Percentiles rank a stretch among this genome's conserved stretches.
Conservation (phyloP, 2,888 invertebrate species). For the Apeira syringaria region DNA sequence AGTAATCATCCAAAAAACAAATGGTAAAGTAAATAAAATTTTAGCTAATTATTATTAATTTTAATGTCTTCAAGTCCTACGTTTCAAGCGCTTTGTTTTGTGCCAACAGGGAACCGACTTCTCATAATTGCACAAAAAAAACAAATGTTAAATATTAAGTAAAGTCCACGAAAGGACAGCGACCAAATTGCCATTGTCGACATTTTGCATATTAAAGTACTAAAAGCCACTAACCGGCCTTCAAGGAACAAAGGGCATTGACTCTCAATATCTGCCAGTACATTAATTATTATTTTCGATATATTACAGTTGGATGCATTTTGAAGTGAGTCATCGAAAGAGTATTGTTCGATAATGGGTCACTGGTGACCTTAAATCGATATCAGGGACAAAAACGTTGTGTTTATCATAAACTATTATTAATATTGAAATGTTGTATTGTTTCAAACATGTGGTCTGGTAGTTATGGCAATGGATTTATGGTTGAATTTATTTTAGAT, state of each 20-base stretch:
- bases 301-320: slow-evolving; percentile 39
- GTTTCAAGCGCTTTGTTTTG: too few relatives aligned
- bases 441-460: slow-evolving; percentile 3
- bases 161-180: background rate
- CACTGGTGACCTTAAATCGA: slow-evolving; percentile 47
- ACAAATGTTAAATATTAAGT: too few relatives aligned
- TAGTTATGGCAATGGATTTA: too few relatives aligned
- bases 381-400: slow-evolving; percentile 34
- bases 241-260: background rate
- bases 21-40: too few relatives aligned
- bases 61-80: too few relatives aligned
- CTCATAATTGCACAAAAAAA: background rate
- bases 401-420: slow-evolving; percentile 19
- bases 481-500: too few relatives aligned
- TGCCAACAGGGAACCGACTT: too few relatives aligned
- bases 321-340: slow-evolving; percentile 50
- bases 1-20: too few relatives aligned
- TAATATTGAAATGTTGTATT: slow-evolving; percentile 28
- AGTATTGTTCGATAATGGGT: slow-evolving; percentile 54
- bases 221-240: slow-evolving; percentile 7
- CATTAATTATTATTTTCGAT: slow-evolving; percentile 6
- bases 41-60: too few relatives aligned
- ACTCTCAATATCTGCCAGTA: slow-evolving; percentile 1
- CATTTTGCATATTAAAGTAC: background rate
- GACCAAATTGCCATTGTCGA: background rate